These are phyloP conservation scores for Catharus ustulatus DNA, from an alignment of 2,797 vertebrate genomes.

Conservation along the genomic window DNA sequence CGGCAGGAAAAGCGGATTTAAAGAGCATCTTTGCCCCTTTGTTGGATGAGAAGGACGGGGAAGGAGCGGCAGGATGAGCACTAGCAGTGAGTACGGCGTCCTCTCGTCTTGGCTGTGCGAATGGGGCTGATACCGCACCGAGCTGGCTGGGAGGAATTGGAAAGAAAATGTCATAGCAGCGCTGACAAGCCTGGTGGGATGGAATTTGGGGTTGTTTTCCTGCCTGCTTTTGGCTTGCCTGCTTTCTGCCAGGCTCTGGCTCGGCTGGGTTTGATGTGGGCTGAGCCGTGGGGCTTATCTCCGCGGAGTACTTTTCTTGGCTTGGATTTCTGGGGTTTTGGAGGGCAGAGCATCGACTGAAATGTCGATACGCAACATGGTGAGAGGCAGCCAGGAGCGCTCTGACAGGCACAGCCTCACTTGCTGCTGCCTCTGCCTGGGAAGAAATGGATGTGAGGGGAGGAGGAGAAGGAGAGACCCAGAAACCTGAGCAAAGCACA, in stretches of 20 bases:
- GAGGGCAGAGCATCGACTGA: constrained; percentile 14
- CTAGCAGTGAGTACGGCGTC: constrained; percentile 78
- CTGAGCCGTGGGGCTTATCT: not conserved
- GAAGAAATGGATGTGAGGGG: not conserved
- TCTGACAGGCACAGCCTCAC: not conserved
- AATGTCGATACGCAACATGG: constrained; percentile 42
- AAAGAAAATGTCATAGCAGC: constrained; percentile 41
- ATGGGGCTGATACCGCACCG: constrained; percentile 19
- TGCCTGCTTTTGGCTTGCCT: not conserved
- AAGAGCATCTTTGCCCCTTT: constrained; percentile 58
- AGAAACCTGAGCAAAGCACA: not conserved
- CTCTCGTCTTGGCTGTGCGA: constrained; percentile 49
- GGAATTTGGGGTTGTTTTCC: not conserved
- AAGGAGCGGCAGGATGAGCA: constrained; percentile 76
- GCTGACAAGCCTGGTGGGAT: not conserved
- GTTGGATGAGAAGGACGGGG: constrained; percentile 72
- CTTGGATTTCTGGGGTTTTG: constrained; percentile 4
- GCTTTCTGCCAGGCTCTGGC: not conserved
- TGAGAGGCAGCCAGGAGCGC: not conserved
- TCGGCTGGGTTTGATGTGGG: not conserved
- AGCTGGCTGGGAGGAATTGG: constrained; percentile 27
- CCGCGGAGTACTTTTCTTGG: constrained; percentile 9
- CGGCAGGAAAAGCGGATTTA: constrained; percentile 24
- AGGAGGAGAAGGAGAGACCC: not conserved
- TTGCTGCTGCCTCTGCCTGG: not conserved